Conservation (phyloP, 2,113 vertebrate species). For the Eubucco bourcierii region DNA sequence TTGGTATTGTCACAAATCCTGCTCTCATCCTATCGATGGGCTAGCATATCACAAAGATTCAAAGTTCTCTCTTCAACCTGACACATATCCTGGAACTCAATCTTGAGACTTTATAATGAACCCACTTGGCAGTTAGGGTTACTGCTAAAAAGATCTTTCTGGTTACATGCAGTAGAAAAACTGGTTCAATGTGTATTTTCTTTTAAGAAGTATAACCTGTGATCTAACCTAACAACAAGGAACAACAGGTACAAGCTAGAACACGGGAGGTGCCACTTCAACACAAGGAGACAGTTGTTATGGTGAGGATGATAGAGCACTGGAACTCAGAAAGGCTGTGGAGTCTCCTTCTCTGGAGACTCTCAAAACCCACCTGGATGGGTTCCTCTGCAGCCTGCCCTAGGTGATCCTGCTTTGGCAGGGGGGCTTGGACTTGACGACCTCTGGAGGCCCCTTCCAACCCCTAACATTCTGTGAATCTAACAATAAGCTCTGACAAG, state of each 20-base stretch:
- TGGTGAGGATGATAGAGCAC: too few species aligned
- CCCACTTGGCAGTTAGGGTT: fast-evolving
- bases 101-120: not conserved
- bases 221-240: not conserved
- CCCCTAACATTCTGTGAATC: too few species aligned
- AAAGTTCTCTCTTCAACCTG: not conserved
- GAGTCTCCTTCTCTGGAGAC: too few species aligned
- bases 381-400: too few species aligned
- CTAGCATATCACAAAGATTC: not conserved
- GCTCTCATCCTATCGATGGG: not conserved
- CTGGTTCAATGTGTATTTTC: not conserved
- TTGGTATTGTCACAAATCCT: not conserved
- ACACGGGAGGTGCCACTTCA: too few species aligned
- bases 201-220: not conserved
- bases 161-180: not conserved
- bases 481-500: not conserved
- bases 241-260: too few species aligned
- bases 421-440: too few species aligned
- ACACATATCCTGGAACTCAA: not conserved
- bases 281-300: too few species aligned
- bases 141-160: not conserved
- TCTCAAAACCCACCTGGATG: too few species aligned
- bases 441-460: too few species aligned
- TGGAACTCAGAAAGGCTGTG: too few species aligned
- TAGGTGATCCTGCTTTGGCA: too few species aligned